A percentile compares a stretch with the other conserved stretches of the same genome.
Evolutionary conservation across 2,888 invertebrate species (phyloP).

Genomic region (Ornithoptera priamus): DNA sequence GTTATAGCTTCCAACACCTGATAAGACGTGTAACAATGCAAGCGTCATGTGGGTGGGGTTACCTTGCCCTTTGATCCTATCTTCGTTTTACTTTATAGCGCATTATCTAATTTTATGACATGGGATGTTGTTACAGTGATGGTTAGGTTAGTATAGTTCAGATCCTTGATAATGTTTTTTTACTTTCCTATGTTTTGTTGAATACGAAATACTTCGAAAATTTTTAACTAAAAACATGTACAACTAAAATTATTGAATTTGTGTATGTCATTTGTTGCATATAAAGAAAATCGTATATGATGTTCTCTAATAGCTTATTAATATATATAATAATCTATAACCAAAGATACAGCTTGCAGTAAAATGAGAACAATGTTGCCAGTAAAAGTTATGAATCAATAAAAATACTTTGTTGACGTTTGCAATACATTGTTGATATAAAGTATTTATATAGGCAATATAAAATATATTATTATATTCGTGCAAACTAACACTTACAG

Average conservation of each 20-base stretch:
- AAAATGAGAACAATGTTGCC: not conserved
- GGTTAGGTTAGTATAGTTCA: constrained; percentile 3
- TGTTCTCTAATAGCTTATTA: too few species aligned
- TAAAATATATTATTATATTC: not conserved
- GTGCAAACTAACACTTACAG: not conserved
- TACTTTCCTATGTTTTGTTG: not conserved
- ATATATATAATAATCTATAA: too few species aligned
- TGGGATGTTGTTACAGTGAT: constrained; percentile 8
- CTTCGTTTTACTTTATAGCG: constrained; percentile 27
- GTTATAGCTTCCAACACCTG: constrained; percentile 48
- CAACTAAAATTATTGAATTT: too few species aligned
- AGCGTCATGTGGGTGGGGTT: constrained; percentile 24
- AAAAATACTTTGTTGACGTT: constrained; percentile 1
- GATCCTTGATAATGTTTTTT: not conserved
- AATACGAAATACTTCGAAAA: not conserved
- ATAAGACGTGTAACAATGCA: constrained; percentile 41
- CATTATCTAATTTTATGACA: constrained; percentile 26
- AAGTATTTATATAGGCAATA: not conserved
- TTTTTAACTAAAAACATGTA: not conserved
- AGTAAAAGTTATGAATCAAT: not conserved
- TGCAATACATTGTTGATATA: not conserved
- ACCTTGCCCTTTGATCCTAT: constrained; percentile 29
- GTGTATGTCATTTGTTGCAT: too few species aligned
- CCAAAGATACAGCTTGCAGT: not conserved
- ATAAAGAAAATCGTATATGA: too few species aligned